phyloP scores from a whole-genome alignment of 2,797 vertebrate species.

The Momotus momota region DNA sequence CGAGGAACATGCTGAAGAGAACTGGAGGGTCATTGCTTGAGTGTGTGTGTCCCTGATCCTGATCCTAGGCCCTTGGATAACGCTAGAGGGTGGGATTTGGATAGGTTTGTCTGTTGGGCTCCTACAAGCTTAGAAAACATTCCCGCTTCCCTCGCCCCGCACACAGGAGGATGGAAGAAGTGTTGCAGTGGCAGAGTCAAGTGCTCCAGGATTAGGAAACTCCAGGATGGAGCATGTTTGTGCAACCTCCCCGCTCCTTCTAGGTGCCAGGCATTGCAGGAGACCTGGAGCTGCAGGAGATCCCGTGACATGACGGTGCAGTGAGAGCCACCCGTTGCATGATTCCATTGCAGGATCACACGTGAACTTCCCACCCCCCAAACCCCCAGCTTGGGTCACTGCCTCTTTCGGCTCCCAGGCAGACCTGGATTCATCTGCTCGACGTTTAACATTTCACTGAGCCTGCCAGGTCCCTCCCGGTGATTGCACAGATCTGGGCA shows the following conservation, averaged over 20 bases:
- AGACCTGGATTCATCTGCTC: background rate
- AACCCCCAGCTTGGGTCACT: background rate
- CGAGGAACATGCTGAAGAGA: background rate
- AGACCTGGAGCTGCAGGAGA: background rate
- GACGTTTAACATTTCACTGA: background rate
- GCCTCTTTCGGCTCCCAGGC: background rate
- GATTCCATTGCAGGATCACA: background rate
- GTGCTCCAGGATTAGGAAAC: background rate
- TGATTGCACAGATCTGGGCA: background rate
- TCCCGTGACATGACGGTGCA: background rate
- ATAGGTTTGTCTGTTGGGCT: background rate
- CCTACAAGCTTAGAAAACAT: background rate
- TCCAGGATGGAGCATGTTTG: background rate
- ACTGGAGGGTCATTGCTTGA: background rate
- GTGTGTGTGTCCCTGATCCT: fast-evolving
- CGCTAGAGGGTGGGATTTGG: background rate
- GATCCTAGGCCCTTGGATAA: background rate
- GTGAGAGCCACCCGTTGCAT: background rate
- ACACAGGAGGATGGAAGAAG: background rate
- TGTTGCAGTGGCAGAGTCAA: background rate
- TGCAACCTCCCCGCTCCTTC: background rate
- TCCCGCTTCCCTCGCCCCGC: fast-evolving
- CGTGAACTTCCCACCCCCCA: fast-evolving
- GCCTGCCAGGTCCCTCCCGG: background rate
- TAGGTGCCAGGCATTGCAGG: background rate